These are phyloP conservation scores for Drosophila arawakana DNA, from an alignment of 1,140 invertebrate genomes.

Conservation along the genomic window DNA sequence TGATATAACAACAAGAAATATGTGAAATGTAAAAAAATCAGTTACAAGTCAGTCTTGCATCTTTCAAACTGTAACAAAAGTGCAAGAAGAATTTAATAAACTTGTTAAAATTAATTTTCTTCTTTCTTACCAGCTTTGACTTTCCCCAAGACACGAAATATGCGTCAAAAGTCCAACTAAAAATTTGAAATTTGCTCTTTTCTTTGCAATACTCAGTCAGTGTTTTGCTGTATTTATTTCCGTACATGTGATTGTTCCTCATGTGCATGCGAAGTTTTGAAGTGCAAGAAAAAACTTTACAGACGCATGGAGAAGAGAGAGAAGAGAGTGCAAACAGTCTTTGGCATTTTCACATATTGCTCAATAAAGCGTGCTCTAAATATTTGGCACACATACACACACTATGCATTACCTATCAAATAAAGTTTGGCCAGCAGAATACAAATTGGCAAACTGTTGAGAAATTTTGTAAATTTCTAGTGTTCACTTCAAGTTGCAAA, in stretches of 20 bases:
- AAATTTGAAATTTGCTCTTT: neutral
- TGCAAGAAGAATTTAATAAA: neutral
- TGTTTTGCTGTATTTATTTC: neutral
- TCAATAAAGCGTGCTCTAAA: constrained; percentile 74
- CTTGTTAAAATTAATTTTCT: neutral
- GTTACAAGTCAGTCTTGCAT: no score
- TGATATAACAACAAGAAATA: no score
- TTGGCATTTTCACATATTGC: constrained; percentile 62
- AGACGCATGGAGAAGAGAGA: constrained; percentile 11
- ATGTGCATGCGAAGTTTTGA: constrained; percentile 29
- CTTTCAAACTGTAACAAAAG: no score
- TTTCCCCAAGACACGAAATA: neutral
- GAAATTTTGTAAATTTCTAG: constrained; percentile 47
- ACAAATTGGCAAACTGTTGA: constrained; percentile 40
- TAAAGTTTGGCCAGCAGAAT: constrained; percentile 25
- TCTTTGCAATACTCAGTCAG: neutral
- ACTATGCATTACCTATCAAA: constrained; percentile 67
- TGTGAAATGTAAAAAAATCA: no score
- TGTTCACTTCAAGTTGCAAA: neutral
- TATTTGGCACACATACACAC: constrained; percentile 59
- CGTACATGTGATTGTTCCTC: neutral
- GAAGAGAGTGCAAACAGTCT: constrained; percentile 22
- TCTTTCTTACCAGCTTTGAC: neutral
- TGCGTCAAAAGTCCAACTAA: neutral
- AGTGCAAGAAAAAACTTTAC: constrained; percentile 30